Evolutionary conservation across 2,113 vertebrate species (phyloP), one percentile per base, ranked within the genome.

Genomic region (Engystomops pustulosus): DNA sequence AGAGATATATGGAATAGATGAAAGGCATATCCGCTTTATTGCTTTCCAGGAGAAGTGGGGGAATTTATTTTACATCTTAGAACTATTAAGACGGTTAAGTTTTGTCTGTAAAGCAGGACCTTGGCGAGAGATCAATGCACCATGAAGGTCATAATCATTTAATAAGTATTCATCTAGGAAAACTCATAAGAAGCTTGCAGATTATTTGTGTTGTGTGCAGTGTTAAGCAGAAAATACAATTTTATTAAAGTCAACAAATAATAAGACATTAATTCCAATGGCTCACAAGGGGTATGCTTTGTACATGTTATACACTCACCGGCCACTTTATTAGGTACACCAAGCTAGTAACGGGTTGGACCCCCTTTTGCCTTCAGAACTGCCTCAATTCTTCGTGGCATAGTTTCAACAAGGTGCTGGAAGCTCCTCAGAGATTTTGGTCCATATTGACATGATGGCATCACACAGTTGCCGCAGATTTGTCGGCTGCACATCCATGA

Each of bases 81-180:
- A 23, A 70, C 34, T 70, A 23, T 70, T 70, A 23, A 70, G 68
- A n/a, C 34, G 14, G 67, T 1, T 68, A 20, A 1, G 20, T 11
- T 69, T 69, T 69, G 32, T 69, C 67, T 38, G 18, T 38, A 38
- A 65, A 15, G 30, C 15, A 18, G 15, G 30, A 65, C 60, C 14
- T 34, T 65, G 60, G 20, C 15, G 30, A 34, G 62, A 67, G 62
- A 67, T 34, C 27, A 67, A 18, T 32, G 62, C 15, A 9, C 32
- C 32, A 67, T 67, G 62, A 67, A 67, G 62, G 62, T 67, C 62
- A 70, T 23, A 69, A 69, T n/a, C 27, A 67, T 67, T 32, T 41
- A 41, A 38, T 38, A 44, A 70, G 15, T 41, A 70, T 70, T 44
- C 34, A 4, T 10, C 68, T 41, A 23, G 68, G n/a, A 14, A 44